A percentile compares a stretch with the other conserved stretches of the same genome.
These are phyloP conservation scores for Chanos chanos DNA, from an alignment of 2,797 vertebrate genomes.

Conservation along the genomic window DNA sequence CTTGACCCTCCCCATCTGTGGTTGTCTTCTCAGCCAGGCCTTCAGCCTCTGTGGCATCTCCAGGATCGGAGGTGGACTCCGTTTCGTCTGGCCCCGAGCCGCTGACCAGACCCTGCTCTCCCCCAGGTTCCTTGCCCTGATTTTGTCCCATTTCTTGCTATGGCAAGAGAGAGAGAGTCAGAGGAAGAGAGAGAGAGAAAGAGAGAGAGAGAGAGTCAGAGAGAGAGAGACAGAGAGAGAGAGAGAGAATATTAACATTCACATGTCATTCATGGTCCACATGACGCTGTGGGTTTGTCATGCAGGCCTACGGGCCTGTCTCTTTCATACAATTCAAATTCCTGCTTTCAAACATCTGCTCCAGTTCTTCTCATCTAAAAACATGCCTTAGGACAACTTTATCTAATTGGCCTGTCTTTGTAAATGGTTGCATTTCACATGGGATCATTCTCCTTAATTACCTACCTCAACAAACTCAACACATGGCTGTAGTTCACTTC, in stretches of 20 bases:
- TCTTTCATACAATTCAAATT: constrained; percentile 32
- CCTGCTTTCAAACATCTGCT: no score
- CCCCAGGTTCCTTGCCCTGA: constrained; percentile 67
- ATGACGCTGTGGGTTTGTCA: constrained; percentile 47
- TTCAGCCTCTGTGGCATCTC: constrained; percentile 56
- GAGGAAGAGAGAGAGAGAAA: no score
- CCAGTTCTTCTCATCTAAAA: no score
- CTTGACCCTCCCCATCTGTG: constrained; percentile 46
- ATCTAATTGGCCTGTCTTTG: no score
- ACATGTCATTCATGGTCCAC: constrained; percentile 23
- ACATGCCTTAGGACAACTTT: no score
- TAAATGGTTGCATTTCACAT: no score
- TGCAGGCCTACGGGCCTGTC: constrained; percentile 36
- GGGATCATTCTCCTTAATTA: no score
- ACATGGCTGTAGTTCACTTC: no score
- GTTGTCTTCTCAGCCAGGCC: constrained; percentile 50
- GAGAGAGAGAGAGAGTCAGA: no score
- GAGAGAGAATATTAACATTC: no score
- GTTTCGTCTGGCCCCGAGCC: constrained; percentile 47
- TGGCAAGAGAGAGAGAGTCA: constrained; percentile 59
- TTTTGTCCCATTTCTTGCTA: constrained; percentile 78
- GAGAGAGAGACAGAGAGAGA: no score
- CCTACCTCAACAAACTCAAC: no score
- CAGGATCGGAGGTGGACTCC: constrained; percentile 36
- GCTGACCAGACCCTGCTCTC: constrained; percentile 47